A percentile compares a stretch with the other conserved stretches of the same genome.
Conservation (phyloP, 2,113 vertebrate genomes). For the Lophius piscatorius region DNA sequence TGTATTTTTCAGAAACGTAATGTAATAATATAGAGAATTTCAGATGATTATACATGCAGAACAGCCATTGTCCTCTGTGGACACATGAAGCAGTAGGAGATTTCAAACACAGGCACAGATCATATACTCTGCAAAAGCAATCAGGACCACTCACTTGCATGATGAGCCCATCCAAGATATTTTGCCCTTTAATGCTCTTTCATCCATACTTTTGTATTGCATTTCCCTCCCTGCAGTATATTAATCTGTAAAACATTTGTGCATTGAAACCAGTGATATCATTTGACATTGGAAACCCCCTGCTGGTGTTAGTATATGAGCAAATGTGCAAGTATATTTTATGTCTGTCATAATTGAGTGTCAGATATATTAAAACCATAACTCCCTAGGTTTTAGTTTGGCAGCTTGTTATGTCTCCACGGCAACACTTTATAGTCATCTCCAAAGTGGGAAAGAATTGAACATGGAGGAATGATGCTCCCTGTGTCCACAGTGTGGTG, state of each 20-base stretch:
- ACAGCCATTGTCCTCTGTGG: conserved; percentile 61
- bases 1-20: conserved; percentile 44
- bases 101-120: conserved; percentile 20
- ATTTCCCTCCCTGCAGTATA: conserved; percentile 51
- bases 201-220: conserved; percentile 56
- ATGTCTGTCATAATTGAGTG: conserved; percentile 63
- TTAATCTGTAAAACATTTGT: conserved; percentile 69
- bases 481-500: conserved; percentile 29
- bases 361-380: conserved; percentile 59
- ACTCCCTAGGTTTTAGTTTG: conserved; percentile 52
- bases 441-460: conserved; percentile 42
- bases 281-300: conserved; percentile 68
- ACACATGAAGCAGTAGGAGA: conserved; percentile 53
- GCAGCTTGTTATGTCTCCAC: conserved; percentile 66
- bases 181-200: conserved; percentile 58
- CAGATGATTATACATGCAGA: conserved; percentile 38
- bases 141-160: conserved; percentile 64
- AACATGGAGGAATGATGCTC: conserved; percentile 21
- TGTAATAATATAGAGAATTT: conserved; percentile 32
- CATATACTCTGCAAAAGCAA: conserved; percentile 71
- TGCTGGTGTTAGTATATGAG: conserved; percentile 46
- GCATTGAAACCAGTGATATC: conserved; percentile 64
- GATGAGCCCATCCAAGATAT: conserved; percentile 49
- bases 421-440: conserved; percentile 49
- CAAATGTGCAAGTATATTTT: conserved; percentile 56